A percentile compares a stretch with the other conserved stretches of the same genome.
These are phyloP conservation scores for Zaprionus kolodkinae DNA, from an alignment of 1,140 invertebrate species.

Conservation along the genomic window DNA sequence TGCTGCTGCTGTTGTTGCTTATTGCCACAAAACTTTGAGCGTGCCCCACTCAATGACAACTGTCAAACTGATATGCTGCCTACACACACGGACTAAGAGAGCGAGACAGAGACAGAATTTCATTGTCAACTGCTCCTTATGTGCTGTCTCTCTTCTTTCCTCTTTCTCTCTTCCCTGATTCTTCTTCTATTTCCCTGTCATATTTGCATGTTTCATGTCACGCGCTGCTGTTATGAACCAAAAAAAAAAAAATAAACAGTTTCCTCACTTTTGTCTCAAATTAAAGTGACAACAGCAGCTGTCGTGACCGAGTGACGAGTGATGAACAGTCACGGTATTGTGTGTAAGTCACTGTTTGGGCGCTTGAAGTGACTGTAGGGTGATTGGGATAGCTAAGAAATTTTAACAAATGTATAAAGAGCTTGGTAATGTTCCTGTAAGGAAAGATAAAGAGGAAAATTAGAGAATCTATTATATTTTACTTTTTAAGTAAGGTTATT, in stretches of 20 bases:
- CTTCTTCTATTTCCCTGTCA: conserved; percentile 21
- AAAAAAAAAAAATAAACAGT: conserved; percentile 25
- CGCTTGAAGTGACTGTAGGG: background rate
- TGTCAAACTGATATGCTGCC: conserved; percentile 44
- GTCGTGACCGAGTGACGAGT: conserved; percentile 13
- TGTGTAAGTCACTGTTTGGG: background rate
- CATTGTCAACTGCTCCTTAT: conserved; percentile 11
- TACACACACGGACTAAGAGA: conserved; percentile 3
- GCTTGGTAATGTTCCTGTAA: background rate
- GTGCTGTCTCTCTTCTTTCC: background rate
- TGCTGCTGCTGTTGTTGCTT: conserved; percentile 16
- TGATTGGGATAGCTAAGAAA: background rate
- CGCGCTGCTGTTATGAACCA: conserved; percentile 36
- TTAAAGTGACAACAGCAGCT: conserved; percentile 56
- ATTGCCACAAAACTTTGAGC: conserved; percentile 33
- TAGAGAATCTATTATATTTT: too few relatives aligned
- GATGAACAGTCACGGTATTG: conserved; percentile 10
- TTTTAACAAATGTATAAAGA: background rate
- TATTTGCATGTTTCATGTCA: conserved; percentile 53
- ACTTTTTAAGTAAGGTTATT: too few relatives aligned
- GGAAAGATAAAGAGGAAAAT: too few relatives aligned
- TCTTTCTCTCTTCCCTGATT: background rate
- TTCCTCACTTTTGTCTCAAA: conserved; percentile 36
- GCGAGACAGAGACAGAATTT: background rate
- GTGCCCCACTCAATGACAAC: conserved; percentile 25